phyloP scores from a whole-genome alignment of 2,797 vertebrate genomes.

The Phoeniculus purpureus region DNA sequence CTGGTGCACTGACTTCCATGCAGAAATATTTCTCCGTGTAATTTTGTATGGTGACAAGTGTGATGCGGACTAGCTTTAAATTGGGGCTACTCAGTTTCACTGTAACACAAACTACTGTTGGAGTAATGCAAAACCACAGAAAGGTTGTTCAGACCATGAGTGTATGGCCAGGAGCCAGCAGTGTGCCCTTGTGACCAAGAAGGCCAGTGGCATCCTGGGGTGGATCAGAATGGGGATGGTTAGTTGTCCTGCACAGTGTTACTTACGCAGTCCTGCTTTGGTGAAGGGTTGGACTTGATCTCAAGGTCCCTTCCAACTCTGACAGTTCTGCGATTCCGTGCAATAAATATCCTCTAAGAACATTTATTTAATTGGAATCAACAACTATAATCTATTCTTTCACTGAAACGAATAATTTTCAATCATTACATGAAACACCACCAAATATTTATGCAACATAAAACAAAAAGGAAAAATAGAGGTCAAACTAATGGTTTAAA shows the following conservation, averaged over 20 bases:
- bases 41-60: not conserved
- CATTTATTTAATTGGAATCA: not conserved
- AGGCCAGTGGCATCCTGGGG: no score
- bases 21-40: not conserved
- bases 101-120: not conserved
- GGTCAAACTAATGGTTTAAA: not conserved
- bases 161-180: no score
- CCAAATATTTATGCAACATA: not conserved
- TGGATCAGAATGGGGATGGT: no score
- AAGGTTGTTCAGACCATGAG: no score
- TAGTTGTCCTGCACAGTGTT: no score
- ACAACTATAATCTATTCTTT: not conserved
- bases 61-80: not conserved
- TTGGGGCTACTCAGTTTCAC: not conserved
- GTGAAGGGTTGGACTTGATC: no score
- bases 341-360: not conserved
- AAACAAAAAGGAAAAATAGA: not conserved
- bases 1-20: not conserved
- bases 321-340: no score
- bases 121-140: not conserved
- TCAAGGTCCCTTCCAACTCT: no score
- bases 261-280: no score
- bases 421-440: not conserved
- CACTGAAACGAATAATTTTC: not conserved
- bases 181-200: no score